Percentiles rank a stretch among this genome's conserved stretches.
Evolutionary conservation across 2,113 vertebrate species (phyloP).

Genomic region (Pyrgilauda ruficollis): DNA sequence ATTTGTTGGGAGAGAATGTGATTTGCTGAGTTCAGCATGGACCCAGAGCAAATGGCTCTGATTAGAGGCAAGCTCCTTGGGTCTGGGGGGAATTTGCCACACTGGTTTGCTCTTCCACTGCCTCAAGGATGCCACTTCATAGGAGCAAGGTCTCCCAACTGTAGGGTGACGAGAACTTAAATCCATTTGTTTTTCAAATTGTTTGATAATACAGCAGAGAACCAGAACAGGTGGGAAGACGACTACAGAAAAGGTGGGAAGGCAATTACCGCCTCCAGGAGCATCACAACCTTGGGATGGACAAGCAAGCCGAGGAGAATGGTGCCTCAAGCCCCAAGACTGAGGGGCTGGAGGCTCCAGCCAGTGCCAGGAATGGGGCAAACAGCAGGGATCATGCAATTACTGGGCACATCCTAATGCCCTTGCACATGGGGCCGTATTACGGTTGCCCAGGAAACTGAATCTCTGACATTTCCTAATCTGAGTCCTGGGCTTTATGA

Average conservation of each 20-base stretch:
- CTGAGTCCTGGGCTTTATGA: rapidly evolving
- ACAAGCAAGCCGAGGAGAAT: rapidly evolving
- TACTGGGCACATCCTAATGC: neutral
- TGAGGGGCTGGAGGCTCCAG: neutral
- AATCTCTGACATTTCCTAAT: neutral
- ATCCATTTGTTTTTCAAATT: neutral
- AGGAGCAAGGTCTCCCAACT: neutral
- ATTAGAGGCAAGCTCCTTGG: neutral
- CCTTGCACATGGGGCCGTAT: neutral
- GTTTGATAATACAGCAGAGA: neutral
- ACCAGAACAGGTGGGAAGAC: neutral
- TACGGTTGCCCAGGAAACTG: neutral
- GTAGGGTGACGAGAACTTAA: neutral
- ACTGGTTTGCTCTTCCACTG: neutral
- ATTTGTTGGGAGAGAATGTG: neutral
- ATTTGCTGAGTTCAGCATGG: neutral
- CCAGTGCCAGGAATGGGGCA: neutral
- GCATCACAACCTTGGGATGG: rapidly evolving
- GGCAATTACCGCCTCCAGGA: neutral
- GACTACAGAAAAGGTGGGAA: neutral
- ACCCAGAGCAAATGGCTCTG: neutral
- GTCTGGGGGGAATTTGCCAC: neutral
- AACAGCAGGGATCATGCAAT: neutral
- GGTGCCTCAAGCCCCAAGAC: neutral
- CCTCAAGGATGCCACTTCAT: neutral